These are phyloP conservation scores for Knipowitschia caucasica DNA, from an alignment of 2,797 vertebrate species.

Conservation along the genomic window DNA sequence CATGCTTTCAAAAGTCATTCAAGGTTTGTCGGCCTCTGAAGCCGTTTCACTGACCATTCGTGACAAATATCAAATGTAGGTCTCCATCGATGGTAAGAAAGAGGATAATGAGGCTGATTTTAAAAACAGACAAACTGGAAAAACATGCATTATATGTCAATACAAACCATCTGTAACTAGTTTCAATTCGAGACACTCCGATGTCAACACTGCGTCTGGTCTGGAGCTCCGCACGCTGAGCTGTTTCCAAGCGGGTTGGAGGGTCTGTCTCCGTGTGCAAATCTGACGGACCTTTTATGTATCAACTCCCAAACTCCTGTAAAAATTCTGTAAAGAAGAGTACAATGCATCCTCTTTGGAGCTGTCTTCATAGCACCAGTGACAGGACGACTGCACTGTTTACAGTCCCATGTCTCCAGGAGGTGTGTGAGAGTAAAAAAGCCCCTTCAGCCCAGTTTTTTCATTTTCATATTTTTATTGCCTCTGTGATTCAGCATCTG, in stretches of 20 bases:
- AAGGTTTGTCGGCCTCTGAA: not conserved
- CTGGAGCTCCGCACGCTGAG: not conserved
- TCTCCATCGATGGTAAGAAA: too few species aligned
- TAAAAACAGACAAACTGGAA: not conserved
- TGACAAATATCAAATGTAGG: too few species aligned
- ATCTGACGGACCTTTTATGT: not conserved
- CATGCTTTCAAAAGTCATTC: not conserved
- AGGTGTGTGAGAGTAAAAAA: too few species aligned
- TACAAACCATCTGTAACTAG: conserved; percentile 5
- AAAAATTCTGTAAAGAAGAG: not conserved
- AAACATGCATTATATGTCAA: not conserved
- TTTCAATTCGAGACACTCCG: not conserved
- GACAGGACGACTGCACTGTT: too few species aligned
- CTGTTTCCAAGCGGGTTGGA: not conserved
- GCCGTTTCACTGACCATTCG: too few species aligned
- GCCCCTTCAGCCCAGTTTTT: too few species aligned
- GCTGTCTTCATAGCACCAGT: too few species aligned
- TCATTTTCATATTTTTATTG: too few species aligned
- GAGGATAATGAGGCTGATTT: not conserved
- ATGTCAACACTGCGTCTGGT: conserved; percentile 7
- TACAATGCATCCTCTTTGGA: too few species aligned
- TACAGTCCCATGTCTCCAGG: too few species aligned
- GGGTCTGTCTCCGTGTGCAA: not conserved
- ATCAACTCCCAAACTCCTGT: not conserved
- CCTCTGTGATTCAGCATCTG: too few species aligned